Evolutionary conservation across 2,113 vertebrate species (phyloP).

Genomic region (Manacus vitellinus): DNA sequence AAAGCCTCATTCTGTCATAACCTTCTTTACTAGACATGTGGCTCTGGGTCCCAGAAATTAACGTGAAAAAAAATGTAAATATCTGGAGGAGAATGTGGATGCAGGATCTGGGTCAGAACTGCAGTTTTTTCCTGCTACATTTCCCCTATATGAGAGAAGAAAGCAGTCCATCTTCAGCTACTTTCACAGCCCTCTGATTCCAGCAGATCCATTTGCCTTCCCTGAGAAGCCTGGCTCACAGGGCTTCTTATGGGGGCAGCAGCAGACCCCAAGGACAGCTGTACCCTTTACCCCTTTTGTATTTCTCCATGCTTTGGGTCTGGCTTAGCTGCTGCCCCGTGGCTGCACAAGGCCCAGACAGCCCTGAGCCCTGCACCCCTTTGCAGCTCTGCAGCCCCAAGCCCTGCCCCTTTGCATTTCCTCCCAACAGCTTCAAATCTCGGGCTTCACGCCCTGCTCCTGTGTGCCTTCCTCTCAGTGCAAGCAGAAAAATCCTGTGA

Average conservation of each 20-base stretch:
- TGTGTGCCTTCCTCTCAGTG: background rate
- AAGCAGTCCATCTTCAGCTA: background rate
- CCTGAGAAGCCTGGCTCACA: background rate
- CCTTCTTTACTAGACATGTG: background rate
- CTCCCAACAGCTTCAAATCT: background rate
- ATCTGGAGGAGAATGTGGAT: background rate
- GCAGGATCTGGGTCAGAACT: background rate
- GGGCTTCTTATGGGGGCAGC: background rate
- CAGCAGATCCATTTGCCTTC: background rate
- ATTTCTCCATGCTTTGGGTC: accelerated
- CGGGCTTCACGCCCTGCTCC: background rate
- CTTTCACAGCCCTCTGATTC: accelerated
- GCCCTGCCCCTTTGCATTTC: background rate
- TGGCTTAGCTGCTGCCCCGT: accelerated
- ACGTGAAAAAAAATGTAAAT: background rate
- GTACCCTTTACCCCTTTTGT: background rate
- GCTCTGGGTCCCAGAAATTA: background rate
- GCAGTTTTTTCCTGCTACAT: background rate
- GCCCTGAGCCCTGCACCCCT: accelerated
- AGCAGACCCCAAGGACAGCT: background rate
- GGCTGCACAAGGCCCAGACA: background rate
- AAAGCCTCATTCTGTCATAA: background rate
- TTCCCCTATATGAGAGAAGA: background rate
- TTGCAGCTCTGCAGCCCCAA: background rate
- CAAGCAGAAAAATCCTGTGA: background rate